Conservation (phyloP, 2,797 vertebrate species). For the Fistularia commersonii region DNA sequence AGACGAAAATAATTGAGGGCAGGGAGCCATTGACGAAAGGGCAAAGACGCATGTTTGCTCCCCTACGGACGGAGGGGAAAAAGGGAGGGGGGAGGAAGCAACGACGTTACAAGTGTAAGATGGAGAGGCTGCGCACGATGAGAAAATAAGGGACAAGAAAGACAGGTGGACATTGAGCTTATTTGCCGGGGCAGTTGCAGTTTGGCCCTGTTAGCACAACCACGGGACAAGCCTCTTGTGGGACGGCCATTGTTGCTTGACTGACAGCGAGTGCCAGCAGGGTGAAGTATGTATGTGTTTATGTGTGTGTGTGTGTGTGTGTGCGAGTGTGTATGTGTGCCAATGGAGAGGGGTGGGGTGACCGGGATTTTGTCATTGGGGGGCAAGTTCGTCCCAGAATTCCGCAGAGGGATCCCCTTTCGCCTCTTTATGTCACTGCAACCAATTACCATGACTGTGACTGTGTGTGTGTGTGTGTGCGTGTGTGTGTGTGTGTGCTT, state of each 20-base stretch:
- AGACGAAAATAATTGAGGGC: constrained; percentile 44
- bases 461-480: constrained; percentile 17
- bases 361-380: constrained; percentile 44
- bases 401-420: constrained; percentile 72
- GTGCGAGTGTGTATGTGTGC: too few relatives aligned
- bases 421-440: constrained; percentile 60
- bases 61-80: constrained; percentile 11
- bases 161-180: constrained; percentile 31
- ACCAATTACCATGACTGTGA: constrained; percentile 67
- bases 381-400: constrained; percentile 58
- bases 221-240: constrained; percentile 42
- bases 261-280: constrained; percentile 66
- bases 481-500: constrained; percentile 17
- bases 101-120: too few relatives aligned
- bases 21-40: constrained; percentile 33
- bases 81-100: constrained; percentile 3
- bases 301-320: constrained; percentile 20
- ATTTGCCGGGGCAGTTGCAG: constrained; percentile 36
- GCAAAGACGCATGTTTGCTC: constrained; percentile 35
- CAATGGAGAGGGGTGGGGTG: constrained; percentile 12
- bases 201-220: constrained; percentile 46
- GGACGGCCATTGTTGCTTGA: constrained; percentile 70
- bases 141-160: background rate
- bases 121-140: too few relatives aligned
- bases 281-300: constrained; percentile 27